Evolutionary conservation across 1,140 invertebrate genomes (phyloP).

Genomic region (Pseudomyrmex gracilis): DNA sequence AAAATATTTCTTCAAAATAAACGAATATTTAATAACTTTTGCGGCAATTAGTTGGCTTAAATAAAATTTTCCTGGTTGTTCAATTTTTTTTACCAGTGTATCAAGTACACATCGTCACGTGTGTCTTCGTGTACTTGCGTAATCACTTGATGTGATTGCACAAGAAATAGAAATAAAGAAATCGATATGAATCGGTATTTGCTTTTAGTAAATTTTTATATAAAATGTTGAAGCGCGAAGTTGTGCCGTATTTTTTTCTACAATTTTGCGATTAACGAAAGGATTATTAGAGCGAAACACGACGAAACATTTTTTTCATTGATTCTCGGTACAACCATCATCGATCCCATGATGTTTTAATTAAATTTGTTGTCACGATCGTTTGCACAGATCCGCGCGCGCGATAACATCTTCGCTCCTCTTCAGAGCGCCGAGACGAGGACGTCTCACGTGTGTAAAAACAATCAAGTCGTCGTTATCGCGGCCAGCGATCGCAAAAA

Average conservation of each 20-base stretch:
- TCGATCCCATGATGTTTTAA: conserved; percentile 54
- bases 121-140: too few relatives aligned
- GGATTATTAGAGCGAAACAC: not conserved
- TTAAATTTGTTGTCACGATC: conserved; percentile 60
- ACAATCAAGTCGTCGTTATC: conserved; percentile 63
- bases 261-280: not conserved
- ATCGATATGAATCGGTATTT: not conserved
- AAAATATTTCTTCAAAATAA: too few relatives aligned
- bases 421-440: conserved; percentile 23
- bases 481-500: conserved; percentile 53
- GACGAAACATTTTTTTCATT: not conserved
- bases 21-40: too few relatives aligned
- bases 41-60: too few relatives aligned
- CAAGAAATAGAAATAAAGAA: too few relatives aligned
- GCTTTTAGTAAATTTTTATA: not conserved
- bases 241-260: not conserved
- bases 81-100: too few relatives aligned
- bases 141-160: too few relatives aligned
- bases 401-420: conserved; percentile 53
- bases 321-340: not conserved
- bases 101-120: too few relatives aligned
- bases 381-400: conserved; percentile 28
- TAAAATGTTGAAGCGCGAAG: not conserved
- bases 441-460: conserved; percentile 47
- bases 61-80: too few relatives aligned